Evolutionary conservation across 2,113 vertebrate genomes (phyloP).

Genomic region (Todiramphus saurophagus): DNA sequence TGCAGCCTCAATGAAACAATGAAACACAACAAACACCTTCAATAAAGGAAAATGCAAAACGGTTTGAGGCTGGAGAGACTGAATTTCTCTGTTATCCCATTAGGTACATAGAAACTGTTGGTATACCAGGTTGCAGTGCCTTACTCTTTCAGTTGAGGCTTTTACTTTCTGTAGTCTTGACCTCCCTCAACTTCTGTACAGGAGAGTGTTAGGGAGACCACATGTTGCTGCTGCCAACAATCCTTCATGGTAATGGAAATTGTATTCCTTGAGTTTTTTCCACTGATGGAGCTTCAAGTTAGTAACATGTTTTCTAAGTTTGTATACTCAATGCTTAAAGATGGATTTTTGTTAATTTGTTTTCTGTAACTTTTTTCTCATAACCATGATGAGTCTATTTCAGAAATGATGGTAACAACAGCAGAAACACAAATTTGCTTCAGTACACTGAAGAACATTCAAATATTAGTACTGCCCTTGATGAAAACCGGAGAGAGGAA

Average conservation of each 20-base stretch:
- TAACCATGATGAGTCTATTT: neutral
- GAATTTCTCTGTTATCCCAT: neutral
- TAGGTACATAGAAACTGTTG: neutral
- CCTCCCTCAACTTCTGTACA: neutral
- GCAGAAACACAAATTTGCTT: neutral
- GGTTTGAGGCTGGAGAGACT: neutral
- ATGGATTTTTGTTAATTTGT: neutral
- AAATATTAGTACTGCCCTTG: neutral
- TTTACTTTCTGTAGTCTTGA: neutral
- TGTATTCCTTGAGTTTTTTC: neutral
- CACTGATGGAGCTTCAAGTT: neutral
- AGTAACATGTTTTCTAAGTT: neutral
- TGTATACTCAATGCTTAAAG: neutral
- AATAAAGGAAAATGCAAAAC: neutral
- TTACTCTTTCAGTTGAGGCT: neutral
- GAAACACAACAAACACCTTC: neutral
- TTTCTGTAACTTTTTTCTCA: neutral
- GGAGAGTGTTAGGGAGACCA: neutral
- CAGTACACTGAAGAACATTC: fast-evolving
- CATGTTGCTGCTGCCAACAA: neutral
- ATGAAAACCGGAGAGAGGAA: neutral
- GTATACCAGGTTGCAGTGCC: neutral
- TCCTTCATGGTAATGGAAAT: neutral
- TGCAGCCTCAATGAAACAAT: neutral
- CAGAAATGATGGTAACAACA: neutral